These are phyloP conservation scores for Xerus inauris DNA, from an alignment of 2,113 vertebrate genomes.

Conservation along the genomic window DNA sequence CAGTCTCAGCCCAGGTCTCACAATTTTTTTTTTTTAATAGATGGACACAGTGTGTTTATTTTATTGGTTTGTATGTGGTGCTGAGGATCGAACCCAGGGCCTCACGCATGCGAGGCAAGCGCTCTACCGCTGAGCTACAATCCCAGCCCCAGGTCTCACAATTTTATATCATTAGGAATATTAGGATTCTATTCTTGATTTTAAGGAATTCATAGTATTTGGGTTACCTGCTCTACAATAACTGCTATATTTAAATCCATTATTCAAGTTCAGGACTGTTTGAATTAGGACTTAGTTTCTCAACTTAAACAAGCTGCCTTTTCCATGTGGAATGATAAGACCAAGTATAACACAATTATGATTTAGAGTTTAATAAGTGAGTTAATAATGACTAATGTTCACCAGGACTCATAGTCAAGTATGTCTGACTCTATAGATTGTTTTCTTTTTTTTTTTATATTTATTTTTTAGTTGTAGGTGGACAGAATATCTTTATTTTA, in stretches of 20 bases:
- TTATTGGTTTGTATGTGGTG: no score
- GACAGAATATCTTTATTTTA: no score
- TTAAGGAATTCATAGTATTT: conserved; percentile 47
- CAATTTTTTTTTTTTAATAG: no score
- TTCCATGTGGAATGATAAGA: background rate
- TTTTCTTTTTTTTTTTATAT: no score
- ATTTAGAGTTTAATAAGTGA: conserved; percentile 31
- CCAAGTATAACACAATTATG: background rate
- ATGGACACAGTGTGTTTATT: no score
- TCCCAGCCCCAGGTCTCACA: no score
- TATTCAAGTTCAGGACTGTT: no score
- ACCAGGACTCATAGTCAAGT: background rate
- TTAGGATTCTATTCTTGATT: conserved; percentile 23
- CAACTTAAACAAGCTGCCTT: conserved; percentile 7
- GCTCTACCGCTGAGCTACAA: no score
- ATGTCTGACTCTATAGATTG: background rate
- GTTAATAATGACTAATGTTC: background rate
- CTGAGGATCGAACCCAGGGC: no score
- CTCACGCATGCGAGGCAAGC: no score
- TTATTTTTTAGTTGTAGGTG: no score
- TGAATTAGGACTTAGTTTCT: conserved; percentile 55
- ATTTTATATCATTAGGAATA: background rate
- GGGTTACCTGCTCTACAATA: background rate
- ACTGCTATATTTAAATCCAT: conserved; percentile 1
- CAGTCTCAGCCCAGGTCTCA: no score